Evolutionary conservation across 92 coral and sea anemone genomes (phyloP), one percentile per base, ranked within the genome.

Genomic region (Umimayanthus kanabou): DNA sequence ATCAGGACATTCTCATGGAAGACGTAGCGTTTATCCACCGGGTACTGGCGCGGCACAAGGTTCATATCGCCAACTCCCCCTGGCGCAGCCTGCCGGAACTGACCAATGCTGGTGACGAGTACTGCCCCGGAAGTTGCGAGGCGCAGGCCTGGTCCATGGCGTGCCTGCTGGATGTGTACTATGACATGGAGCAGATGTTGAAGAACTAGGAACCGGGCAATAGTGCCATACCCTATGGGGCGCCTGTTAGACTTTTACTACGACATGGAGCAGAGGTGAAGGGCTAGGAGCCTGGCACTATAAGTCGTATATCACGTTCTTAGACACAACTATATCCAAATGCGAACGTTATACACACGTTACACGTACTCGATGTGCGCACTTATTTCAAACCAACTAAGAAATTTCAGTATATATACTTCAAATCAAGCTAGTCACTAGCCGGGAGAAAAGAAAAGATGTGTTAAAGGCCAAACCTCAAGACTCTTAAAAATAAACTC

Each of bases 131-230:
- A 78, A 92, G 98, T 66, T 96, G 99, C 76, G 96, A 93, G 18
- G 99, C 92, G 43, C 99, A 96, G 85, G 99, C 98, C 29, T 95
- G 99, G 99, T 96, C 99, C 69, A 89, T 96, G 74, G 94, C 93
- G 43, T 95, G 95, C 88, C 90, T 96, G 47, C 87, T 96, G 25
- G 98, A 96, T 73, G 99, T 96, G 18, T 82, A 93, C 90, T 95
- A 93, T 66, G 98, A 96, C 61, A 93, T 96, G 94, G 99, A 96
- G 65, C 84, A 89, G 69, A 80, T 93, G 87, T 45, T 92, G 69
- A 71, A 87, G 18, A 42, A 20, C 4, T 83, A 70, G 29, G 26
- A 29, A 26, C 45, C 37, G 53, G 58, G 28, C 26, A 45, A 78
- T 40, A 80, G 84, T 29, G 29, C 30, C 80, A 1, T 8, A 61